Evolutionary conservation across 2,888 invertebrate species (phyloP).

Genomic region (Perithous albicinctus): DNA sequence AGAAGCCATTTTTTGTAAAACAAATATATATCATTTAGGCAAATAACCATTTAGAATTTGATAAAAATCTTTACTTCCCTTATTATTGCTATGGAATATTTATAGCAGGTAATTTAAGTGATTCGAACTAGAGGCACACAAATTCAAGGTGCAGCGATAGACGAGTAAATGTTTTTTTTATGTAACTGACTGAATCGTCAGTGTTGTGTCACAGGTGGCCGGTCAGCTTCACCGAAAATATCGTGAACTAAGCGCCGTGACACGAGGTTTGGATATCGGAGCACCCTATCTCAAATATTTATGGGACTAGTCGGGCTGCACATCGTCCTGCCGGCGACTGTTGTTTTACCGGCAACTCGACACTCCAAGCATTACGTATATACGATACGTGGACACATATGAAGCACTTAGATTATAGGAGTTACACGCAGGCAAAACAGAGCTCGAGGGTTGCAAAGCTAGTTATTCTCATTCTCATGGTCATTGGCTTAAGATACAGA

Average conservation of each 20-base stretch:
- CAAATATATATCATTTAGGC: not conserved
- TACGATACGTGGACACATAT: not conserved
- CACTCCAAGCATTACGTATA: too few species aligned
- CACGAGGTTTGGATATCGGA: constrained; percentile 29
- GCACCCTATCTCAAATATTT: constrained; percentile 75
- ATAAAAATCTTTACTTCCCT: not conserved
- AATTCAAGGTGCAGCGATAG: not conserved
- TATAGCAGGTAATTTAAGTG: not conserved
- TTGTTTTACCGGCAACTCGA: constrained; percentile 54
- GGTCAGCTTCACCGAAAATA: not conserved
- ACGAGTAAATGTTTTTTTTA: not conserved
- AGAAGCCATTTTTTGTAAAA: not conserved
- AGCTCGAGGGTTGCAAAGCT: constrained; percentile 21
- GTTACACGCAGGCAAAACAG: not conserved
- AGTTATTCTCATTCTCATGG: constrained; percentile 45
- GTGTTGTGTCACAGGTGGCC: not conserved
- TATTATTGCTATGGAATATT: not conserved
- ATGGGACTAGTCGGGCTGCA: constrained; percentile 67
- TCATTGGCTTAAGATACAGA: constrained; percentile 67
- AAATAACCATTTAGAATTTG: not conserved
- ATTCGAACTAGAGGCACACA: not conserved
- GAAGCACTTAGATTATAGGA: constrained; percentile 17
- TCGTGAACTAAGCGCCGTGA: not conserved
- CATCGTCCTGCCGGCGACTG: constrained; percentile 62
- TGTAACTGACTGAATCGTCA: not conserved